phyloP scores from a whole-genome alignment of 2,113 vertebrate genomes.

The Ictalurus punctatus region DNA sequence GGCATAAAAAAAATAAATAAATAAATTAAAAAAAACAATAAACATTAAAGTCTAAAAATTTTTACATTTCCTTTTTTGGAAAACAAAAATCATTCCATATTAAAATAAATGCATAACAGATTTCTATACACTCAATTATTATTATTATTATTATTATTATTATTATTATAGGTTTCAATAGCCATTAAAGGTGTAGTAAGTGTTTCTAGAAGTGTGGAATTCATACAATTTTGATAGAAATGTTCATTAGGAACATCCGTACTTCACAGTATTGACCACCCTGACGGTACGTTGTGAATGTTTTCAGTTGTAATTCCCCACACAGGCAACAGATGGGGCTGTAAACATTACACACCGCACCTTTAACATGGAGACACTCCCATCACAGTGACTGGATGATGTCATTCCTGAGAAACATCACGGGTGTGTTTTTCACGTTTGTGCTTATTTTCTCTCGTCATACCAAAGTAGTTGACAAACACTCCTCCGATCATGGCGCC shows the following conservation, averaged over 20 bases:
- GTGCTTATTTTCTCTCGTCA: constrained; percentile 43
- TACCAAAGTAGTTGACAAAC: constrained; percentile 92
- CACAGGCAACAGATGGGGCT: neutral
- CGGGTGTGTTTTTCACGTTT: neutral
- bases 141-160: neutral
- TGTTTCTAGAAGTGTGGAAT: neutral
- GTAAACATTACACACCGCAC: neutral
- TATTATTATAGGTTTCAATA: neutral
- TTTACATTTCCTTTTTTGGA: neutral
- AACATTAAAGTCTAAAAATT: neutral
- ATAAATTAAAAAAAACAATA: too few species aligned
- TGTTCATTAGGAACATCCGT: neutral
- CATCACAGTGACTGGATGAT: neutral
- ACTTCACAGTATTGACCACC: neutral
- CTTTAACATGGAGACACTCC: neutral
- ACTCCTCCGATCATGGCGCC: constrained; percentile 96
- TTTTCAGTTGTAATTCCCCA: neutral
- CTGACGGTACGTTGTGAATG: too few species aligned
- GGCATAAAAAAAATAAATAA: too few species aligned
- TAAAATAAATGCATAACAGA: neutral
- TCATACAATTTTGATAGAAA: neutral
- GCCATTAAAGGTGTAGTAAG: neutral
- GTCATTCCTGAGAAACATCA: neutral
- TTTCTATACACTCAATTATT: neutral
- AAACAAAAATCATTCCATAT: neutral